These are phyloP conservation scores for Tetrax tetrax DNA, from an alignment of 2,113 vertebrate genomes.

Conservation along the genomic window DNA sequence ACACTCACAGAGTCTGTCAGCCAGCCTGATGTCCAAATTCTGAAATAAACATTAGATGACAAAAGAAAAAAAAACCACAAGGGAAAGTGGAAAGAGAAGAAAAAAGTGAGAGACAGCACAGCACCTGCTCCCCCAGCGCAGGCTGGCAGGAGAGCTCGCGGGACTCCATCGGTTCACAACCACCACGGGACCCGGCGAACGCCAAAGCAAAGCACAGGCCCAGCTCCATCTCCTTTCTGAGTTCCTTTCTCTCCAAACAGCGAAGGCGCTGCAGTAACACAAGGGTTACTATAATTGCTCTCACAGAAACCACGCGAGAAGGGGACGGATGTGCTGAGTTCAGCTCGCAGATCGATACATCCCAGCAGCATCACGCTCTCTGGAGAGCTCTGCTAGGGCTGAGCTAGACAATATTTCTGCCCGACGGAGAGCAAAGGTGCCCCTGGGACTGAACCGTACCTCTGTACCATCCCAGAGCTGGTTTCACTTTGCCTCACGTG, in stretches of 20 bases:
- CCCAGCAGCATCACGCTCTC: background rate
- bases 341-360: background rate
- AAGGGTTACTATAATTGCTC: background rate
- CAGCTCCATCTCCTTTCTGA: background rate
- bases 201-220: background rate
- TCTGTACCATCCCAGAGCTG: background rate
- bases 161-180: background rate
- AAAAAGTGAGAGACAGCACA: background rate
- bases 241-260: background rate
- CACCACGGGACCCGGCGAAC: background rate
- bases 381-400: background rate
- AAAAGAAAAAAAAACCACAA: background rate
- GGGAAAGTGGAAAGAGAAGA: background rate
- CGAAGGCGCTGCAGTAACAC: background rate
- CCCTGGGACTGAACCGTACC: background rate
- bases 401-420: background rate
- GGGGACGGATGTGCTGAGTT: background rate
- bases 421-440: background rate
- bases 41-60: background rate
- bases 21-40: background rate
- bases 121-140: background rate
- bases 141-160: background rate
- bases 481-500: background rate
- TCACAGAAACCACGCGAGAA: background rate
- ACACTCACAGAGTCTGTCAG: background rate